Evolutionary conservation across 2,797 vertebrate species (phyloP).

Genomic region (Galagoides demidoff): DNA sequence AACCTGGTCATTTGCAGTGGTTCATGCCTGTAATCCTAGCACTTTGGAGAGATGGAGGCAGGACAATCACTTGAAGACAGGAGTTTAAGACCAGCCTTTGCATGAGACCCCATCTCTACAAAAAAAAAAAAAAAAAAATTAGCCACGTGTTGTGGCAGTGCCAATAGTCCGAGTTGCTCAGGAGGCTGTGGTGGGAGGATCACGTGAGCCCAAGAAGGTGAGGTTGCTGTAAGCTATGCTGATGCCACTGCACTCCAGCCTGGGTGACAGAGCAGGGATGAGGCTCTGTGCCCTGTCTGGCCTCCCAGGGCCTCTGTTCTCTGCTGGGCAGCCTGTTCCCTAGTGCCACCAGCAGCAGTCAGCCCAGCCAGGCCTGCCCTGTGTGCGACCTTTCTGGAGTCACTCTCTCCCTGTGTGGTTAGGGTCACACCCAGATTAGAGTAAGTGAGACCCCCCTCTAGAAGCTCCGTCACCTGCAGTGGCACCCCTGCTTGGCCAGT

Average conservation of each 20-base stretch:
- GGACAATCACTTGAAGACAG: background rate
- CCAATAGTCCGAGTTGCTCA: background rate
- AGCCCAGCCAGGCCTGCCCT: background rate
- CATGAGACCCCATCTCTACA: background rate
- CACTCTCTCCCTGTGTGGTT: background rate
- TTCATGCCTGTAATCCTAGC: background rate
- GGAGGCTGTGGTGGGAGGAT: background rate
- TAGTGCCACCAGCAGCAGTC: background rate
- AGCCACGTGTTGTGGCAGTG: background rate
- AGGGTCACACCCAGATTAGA: background rate
- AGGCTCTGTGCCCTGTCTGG: fast-evolving
- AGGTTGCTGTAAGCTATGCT: background rate
- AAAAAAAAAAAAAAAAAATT: background rate
- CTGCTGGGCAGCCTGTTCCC: background rate
- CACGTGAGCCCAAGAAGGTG: background rate
- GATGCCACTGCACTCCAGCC: no score
- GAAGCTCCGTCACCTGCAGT: background rate
- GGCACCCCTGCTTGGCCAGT: background rate
- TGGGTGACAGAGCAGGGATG: background rate
- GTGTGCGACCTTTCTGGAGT: background rate
- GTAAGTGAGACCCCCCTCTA: background rate
- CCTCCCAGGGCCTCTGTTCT: background rate
- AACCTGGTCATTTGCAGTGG: background rate
- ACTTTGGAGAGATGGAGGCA: background rate
- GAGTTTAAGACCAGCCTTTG: background rate